Evolutionary conservation across 2,797 vertebrate genomes (phyloP).

Genomic region (Pantherophis alleghaniensis): DNA sequence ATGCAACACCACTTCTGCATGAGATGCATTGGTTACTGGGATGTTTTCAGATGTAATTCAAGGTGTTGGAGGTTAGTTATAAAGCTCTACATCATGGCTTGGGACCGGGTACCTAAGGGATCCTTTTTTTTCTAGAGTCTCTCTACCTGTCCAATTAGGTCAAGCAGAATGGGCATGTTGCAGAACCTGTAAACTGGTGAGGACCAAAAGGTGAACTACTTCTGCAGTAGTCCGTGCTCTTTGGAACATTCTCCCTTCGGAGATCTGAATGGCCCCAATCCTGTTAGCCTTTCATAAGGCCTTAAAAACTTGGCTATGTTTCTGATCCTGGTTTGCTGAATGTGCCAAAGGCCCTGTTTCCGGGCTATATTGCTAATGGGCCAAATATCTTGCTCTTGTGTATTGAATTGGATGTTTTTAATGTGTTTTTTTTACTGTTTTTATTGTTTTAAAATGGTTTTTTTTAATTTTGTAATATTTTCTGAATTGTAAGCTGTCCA

Average conservation of each 20-base stretch:
- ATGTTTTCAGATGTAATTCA: not conserved
- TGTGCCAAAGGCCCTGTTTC: not conserved
- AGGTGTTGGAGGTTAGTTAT: not conserved
- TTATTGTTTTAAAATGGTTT: not conserved
- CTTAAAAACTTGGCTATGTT: not conserved
- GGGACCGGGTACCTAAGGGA: not conserved
- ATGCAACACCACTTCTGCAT: not conserved
- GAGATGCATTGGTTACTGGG: not conserved
- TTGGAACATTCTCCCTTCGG: not conserved
- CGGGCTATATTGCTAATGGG: not conserved
- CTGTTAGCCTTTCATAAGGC: not conserved
- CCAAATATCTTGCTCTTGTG: not conserved
- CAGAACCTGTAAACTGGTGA: not conserved
- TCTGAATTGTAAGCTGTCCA: not conserved
- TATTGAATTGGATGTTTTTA: not conserved
- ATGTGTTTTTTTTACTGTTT: not conserved
- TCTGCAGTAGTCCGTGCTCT: not conserved
- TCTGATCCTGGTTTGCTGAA: not conserved
- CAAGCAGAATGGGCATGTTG: not conserved
- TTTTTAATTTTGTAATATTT: not conserved
- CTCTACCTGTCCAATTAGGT: not conserved
- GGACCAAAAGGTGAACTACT: not conserved
- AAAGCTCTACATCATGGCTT: not conserved
- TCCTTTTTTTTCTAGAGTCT: not conserved
- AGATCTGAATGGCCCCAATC: not conserved